Evolutionary conservation across 2,797 vertebrate species (phyloP).

Genomic region (Delichon dasypus): DNA sequence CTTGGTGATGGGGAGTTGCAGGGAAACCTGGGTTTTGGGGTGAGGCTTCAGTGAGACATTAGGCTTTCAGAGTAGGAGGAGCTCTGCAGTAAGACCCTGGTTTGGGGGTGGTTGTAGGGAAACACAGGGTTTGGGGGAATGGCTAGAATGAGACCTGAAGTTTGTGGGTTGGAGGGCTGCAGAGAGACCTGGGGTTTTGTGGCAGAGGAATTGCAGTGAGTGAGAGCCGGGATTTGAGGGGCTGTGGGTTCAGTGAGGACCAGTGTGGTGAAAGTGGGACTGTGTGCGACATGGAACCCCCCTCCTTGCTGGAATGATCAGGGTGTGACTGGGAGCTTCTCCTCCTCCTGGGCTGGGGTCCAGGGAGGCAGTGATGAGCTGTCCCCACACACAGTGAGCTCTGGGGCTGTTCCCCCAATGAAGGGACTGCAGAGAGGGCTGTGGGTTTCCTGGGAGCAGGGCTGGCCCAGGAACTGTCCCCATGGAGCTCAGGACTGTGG

Average conservation of each 20-base stretch:
- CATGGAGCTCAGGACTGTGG: too few relatives aligned
- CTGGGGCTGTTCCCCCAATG: too few relatives aligned
- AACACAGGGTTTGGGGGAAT: not conserved
- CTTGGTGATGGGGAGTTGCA: fast-evolving
- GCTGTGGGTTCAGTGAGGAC: not conserved
- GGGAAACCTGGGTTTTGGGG: not conserved
- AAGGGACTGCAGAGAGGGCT: too few relatives aligned
- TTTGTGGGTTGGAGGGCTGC: fast-evolving
- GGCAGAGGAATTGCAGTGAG: not conserved
- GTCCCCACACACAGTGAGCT: too few relatives aligned
- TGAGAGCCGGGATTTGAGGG: too few relatives aligned
- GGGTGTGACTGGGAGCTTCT: too few relatives aligned
- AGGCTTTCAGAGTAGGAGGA: too few relatives aligned
- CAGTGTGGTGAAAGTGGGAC: not conserved
- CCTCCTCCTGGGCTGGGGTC: too few relatives aligned
- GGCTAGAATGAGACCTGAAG: fast-evolving
- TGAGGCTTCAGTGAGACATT: not conserved
- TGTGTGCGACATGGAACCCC: fast-evolving
- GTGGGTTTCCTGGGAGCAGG: too few relatives aligned
- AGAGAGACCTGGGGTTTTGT: too few relatives aligned
- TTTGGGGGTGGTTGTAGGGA: not conserved
- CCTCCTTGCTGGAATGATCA: not conserved
- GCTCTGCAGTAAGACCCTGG: fast-evolving
- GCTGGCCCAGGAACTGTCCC: too few relatives aligned
- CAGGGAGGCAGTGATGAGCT: too few relatives aligned